These are phyloP conservation scores for Eucriotettix oculatus DNA, from an alignment of 2,888 invertebrate species.

Conservation along the genomic window DNA sequence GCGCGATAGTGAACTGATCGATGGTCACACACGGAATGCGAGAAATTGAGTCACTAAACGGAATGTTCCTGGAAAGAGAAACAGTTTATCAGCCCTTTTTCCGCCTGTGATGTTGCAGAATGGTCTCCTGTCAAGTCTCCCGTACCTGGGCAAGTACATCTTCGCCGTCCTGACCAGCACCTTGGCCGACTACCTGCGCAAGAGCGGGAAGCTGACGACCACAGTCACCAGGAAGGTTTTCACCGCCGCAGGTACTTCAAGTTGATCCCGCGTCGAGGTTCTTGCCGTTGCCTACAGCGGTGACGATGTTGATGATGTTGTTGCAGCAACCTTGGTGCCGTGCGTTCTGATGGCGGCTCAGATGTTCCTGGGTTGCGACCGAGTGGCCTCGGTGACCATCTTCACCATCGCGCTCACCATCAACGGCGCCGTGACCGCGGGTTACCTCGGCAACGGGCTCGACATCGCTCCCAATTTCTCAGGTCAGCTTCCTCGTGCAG, in stretches of 20 bases:
- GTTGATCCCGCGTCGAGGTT: no score
- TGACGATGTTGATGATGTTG: no score
- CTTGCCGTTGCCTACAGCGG: no score
- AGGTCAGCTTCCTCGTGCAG: conserved; percentile 17
- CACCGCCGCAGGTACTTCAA: conserved; percentile 30
- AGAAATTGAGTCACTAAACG: no score
- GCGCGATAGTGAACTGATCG: no score
- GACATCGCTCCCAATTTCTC: conserved; percentile 82
- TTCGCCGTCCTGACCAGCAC: conserved; percentile 60
- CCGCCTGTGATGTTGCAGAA: conserved; percentile 44
- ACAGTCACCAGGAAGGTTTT: conserved; percentile 55
- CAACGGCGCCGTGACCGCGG: conserved; percentile 74
- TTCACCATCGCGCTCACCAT: conserved; percentile 66
- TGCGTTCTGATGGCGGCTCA: conserved; percentile 59
- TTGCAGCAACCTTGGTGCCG: conserved; percentile 41
- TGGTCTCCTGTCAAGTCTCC: conserved; percentile 66
- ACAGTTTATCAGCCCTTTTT: no score
- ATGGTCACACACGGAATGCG: no score
- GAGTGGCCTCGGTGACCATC: conserved; percentile 54
- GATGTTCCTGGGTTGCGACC: conserved; percentile 51
- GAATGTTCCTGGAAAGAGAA: no score
- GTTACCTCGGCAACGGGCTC: conserved; percentile 69
- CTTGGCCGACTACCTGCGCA: conserved; percentile 53
- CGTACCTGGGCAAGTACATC: conserved; percentile 71
- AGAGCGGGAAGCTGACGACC: conserved; percentile 49